Evolutionary conservation across 2,888 invertebrate species (phyloP).

Genomic region (Chymomyza procnemis): DNA sequence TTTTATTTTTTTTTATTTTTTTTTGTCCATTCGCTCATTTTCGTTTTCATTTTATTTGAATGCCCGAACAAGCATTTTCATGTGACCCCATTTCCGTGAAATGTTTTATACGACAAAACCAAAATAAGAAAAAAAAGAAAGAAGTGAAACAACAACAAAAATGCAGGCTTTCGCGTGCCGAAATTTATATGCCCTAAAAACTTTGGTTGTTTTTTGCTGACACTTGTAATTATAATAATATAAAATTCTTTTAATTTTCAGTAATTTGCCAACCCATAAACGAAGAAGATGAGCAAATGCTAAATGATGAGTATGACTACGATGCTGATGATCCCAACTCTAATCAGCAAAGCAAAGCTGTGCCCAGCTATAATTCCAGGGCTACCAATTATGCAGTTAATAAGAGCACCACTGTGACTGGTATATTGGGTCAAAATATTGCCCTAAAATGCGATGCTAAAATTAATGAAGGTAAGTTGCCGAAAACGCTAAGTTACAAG

Average conservation of each 20-base stretch:
- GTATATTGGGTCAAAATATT: constrained; percentile 49
- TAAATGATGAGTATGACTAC: constrained; percentile 46
- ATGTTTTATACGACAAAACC: constrained; percentile 56
- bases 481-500: not conserved
- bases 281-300: constrained; percentile 31
- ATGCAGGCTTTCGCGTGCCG: not conserved
- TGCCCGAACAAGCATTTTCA: constrained; percentile 52
- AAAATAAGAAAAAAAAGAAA: constrained; percentile 18
- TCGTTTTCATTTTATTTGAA: constrained; percentile 26
- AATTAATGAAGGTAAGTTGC: constrained; percentile 30
- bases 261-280: constrained; percentile 26
- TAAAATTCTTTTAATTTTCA: constrained; percentile 8
- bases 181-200: not conserved
- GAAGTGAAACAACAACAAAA: constrained; percentile 26
- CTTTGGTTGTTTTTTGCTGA: no score
- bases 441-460: constrained; percentile 38
- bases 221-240: no score
- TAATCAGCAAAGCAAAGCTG: constrained; percentile 41
- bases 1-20: constrained; percentile 21
- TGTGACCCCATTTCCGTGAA: constrained; percentile 66
- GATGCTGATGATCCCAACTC: constrained; percentile 37
- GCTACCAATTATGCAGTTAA: constrained; percentile 9
- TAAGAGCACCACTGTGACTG: constrained; percentile 25
- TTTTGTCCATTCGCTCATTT: constrained; percentile 58
- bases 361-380: not conserved